Percentiles rank a stretch among this genome's conserved stretches.
Evolutionary conservation across 1,140 invertebrate species (phyloP).

Genomic region (Telenomus remus): DNA sequence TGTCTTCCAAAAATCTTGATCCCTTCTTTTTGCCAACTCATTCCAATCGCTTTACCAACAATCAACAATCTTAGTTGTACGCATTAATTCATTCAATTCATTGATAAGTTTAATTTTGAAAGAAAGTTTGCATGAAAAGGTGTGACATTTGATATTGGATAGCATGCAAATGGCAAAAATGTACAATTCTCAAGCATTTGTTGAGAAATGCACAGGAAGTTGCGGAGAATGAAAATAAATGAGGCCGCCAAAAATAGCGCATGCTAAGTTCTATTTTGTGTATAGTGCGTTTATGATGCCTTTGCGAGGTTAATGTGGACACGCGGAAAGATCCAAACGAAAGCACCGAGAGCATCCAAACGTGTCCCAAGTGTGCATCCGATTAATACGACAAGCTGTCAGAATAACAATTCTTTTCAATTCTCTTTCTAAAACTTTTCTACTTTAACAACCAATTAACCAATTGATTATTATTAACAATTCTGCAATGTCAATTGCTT

Average conservation of each 20-base stretch:
- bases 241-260: conserved; percentile 64
- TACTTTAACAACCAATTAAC: no score
- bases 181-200: conserved; percentile 28
- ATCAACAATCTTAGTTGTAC: no score
- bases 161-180: conserved; percentile 26
- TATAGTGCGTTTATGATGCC: conserved; percentile 46
- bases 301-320: conserved; percentile 53
- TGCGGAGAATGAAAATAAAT: conserved; percentile 62
- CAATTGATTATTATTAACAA: no score
- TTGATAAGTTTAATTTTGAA: not conserved
- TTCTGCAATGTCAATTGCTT: no score
- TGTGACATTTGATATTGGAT: not conserved
- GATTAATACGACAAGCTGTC: conserved; percentile 7
- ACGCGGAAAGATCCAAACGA: conserved; percentile 52
- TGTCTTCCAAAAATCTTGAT: no score
- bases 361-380: conserved; percentile 25
- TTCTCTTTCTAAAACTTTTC: no score
- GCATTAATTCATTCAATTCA: no score
- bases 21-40: no score
- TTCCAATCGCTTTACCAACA: no score
- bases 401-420: no score
- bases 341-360: conserved; percentile 41
- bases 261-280: conserved; percentile 63
- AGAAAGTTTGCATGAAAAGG: no score
- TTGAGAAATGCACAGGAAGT: conserved; percentile 45